Conservation (phyloP, 2,888 invertebrate species). For the Beris chalybata region DNA sequence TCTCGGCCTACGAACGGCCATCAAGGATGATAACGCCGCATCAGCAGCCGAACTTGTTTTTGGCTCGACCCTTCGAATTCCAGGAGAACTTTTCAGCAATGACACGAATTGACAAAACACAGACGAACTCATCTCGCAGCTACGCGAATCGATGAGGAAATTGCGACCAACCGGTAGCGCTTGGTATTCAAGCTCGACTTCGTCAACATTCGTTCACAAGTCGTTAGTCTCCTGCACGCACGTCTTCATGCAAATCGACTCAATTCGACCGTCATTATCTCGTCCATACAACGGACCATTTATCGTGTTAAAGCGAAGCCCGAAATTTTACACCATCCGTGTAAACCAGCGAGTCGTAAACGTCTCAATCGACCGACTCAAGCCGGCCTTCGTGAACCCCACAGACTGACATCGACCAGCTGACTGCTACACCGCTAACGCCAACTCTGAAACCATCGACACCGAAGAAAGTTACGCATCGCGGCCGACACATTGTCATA, state of each 20-base stretch:
- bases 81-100: not conserved
- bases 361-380: no score
- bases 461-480: not conserved
- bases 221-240: not conserved
- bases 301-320: no score
- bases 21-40: constrained; percentile 1
- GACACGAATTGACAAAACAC: not conserved
- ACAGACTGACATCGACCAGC: not conserved
- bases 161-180: not conserved
- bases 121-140: not conserved
- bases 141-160: not conserved
- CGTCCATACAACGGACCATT: no score
- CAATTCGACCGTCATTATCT: no score
- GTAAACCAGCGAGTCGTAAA: no score
- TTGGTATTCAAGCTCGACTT: not conserved
- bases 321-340: no score
- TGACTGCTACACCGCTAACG: not conserved
- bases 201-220: not conserved
- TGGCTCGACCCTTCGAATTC: constrained; percentile 4
- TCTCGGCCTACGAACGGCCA: not conserved
- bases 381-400: not conserved
- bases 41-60: not conserved
- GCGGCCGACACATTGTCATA: no score
- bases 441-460: not conserved
- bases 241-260: not conserved